These are phyloP conservation scores for Andrena camellia DNA, from an alignment of 2,888 invertebrate genomes.

Conservation along the genomic window DNA sequence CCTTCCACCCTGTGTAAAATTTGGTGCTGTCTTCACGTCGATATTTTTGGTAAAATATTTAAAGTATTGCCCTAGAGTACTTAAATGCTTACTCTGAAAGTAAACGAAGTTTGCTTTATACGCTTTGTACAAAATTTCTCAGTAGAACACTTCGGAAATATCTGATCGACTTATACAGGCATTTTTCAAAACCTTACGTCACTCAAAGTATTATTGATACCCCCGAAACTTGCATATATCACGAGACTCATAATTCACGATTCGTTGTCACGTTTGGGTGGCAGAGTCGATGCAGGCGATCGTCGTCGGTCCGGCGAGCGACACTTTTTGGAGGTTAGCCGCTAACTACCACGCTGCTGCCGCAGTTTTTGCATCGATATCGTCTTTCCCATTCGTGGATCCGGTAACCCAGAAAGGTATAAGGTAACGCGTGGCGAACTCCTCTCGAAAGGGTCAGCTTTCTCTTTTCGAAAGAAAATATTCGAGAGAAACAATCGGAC, in stretches of 20 bases:
- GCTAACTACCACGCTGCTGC: slow-evolving; percentile 30
- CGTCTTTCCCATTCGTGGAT: slow-evolving; percentile 69
- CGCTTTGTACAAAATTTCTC: too few relatives aligned
- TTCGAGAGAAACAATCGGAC: slow-evolving; percentile 58
- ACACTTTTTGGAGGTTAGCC: slow-evolving; percentile 36
- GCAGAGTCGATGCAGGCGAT: background rate
- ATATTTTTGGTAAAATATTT: too few relatives aligned
- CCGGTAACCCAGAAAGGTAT: slow-evolving; percentile 70
- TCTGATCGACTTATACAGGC: too few relatives aligned
- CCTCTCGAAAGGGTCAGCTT: slow-evolving; percentile 67
- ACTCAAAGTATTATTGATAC: background rate
- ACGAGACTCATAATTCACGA: background rate
- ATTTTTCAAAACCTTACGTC: too few relatives aligned
- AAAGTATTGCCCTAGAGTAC: too few relatives aligned
- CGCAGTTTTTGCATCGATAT: slow-evolving; percentile 58
- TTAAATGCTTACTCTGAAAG: too few relatives aligned
- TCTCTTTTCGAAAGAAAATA: slow-evolving; percentile 64
- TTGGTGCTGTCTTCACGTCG: too few relatives aligned
- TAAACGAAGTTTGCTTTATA: too few relatives aligned
- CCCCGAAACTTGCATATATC: background rate
- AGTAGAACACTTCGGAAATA: too few relatives aligned
- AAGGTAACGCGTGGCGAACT: slow-evolving; percentile 60
- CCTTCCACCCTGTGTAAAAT: too few relatives aligned
- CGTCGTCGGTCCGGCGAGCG: background rate
- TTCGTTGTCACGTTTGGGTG: background rate